phyloP scores from a whole-genome alignment of 2,113 vertebrate species.

The Myotis brandtii region DNA sequence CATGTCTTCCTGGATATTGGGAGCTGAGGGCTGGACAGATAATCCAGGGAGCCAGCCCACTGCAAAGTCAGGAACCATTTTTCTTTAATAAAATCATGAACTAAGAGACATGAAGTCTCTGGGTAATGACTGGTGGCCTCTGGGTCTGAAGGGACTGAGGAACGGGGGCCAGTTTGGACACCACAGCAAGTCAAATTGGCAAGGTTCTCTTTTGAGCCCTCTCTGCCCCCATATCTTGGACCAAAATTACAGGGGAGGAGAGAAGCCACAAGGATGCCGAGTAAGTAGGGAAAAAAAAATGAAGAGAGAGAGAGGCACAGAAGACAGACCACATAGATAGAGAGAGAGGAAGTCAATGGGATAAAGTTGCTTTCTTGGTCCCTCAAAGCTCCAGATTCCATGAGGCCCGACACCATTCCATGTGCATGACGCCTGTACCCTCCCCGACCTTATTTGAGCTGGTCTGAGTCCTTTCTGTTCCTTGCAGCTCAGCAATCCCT shows the following conservation, averaged over 20 bases:
- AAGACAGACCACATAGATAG: neutral
- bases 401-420: neutral
- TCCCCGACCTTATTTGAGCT: neutral
- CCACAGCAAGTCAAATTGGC: neutral
- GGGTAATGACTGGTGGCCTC: neutral
- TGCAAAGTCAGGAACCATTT: neutral
- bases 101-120: neutral
- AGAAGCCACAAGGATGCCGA: neutral
- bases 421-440: neutral
- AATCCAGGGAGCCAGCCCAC: neutral
- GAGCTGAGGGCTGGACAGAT: neutral
- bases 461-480: neutral
- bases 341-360: neutral
- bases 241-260: neutral
- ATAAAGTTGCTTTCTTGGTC: neutral
- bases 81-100: neutral
- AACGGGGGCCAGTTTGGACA: neutral
- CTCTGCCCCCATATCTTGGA: neutral
- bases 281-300: neutral
- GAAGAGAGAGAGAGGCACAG: neutral
- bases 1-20: neutral
- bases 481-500: neutral
- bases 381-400: neutral
- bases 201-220: neutral
- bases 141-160: neutral